Conservation (phyloP, 1,140 invertebrate genomes). For the Listronotus bonariensis region DNA sequence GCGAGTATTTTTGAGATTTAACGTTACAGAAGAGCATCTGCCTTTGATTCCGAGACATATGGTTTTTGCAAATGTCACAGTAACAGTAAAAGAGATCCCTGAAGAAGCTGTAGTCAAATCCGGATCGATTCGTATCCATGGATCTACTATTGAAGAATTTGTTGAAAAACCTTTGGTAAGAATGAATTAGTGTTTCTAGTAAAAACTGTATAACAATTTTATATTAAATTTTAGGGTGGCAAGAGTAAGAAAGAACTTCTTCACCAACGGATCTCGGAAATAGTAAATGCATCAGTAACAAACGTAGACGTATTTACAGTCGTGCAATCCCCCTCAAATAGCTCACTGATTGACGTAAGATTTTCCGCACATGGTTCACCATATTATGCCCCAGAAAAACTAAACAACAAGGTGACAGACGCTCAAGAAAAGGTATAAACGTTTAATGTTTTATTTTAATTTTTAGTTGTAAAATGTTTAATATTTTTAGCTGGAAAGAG, state of each 20-base stretch:
- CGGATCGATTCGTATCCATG: constrained; percentile 83
- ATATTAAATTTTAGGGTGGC: constrained; percentile 56
- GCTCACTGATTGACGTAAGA: constrained; percentile 74
- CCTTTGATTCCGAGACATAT: constrained; percentile 61
- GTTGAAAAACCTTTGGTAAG: constrained; percentile 59
- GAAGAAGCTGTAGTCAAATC: constrained; percentile 89
- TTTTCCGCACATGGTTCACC: constrained; percentile 92
- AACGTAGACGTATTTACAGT: constrained; percentile 95
- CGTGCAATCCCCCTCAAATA: constrained; percentile 67
- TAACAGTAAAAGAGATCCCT: constrained; percentile 82
- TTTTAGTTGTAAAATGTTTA: constrained; percentile 12
- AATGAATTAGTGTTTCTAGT: neutral
- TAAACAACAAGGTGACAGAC: constrained; percentile 71
- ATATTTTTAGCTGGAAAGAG: constrained; percentile 64
- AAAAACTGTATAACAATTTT: neutral
- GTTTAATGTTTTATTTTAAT: constrained; percentile 3
- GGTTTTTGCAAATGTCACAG: constrained; percentile 78
- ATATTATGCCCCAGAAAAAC: constrained; percentile 82
- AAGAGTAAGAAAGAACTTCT: constrained; percentile 77
- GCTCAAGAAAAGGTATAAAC: constrained; percentile 61
- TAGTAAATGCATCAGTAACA: constrained; percentile 75
- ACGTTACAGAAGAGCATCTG: constrained; percentile 68
- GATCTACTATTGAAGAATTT: constrained; percentile 83
- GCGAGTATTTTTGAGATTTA: constrained; percentile 72
- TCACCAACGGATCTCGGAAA: constrained; percentile 67